These are phyloP conservation scores for Spodoptera litura DNA, from an alignment of 1,140 invertebrate genomes.

Conservation along the genomic window DNA sequence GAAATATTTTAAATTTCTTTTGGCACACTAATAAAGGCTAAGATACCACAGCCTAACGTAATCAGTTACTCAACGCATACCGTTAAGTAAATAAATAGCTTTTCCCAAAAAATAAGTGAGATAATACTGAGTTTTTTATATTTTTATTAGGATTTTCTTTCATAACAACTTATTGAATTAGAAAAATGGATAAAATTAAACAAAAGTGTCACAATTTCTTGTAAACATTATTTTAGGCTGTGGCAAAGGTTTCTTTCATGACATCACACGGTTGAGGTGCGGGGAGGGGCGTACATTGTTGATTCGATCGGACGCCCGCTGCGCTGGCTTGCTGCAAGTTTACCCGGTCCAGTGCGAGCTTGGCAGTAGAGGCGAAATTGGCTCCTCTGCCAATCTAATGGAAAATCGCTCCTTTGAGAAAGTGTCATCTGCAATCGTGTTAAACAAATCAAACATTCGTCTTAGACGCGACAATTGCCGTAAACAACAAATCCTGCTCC, in stretches of 20 bases:
- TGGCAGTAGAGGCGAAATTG: conserved; percentile 80
- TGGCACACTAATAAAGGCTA: conserved; percentile 62
- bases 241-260: conserved; percentile 54
- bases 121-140: too few relatives aligned
- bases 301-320: conserved; percentile 62
- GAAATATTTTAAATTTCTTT: background rate
- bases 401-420: conserved; percentile 82
- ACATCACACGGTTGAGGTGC: conserved; percentile 43
- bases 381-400: conserved; percentile 84
- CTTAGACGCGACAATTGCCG: conserved; percentile 81
- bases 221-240: conserved; percentile 54
- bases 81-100: background rate
- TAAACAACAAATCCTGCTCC: conserved; percentile 83
- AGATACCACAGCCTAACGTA: background rate
- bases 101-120: too few relatives aligned
- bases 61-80: background rate
- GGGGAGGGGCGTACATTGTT: conserved; percentile 50
- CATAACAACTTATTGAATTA: background rate
- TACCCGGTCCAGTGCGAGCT: conserved; percentile 70
- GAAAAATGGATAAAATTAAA: background rate
- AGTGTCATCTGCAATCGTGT: conserved; percentile 75
- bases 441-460: conserved; percentile 82
- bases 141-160: background rate
- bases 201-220: background rate
- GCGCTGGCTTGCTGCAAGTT: conserved; percentile 47